These are phyloP conservation scores for Lasioglossum marginatum DNA, from an alignment of 2,888 invertebrate genomes.

Conservation along the genomic window DNA sequence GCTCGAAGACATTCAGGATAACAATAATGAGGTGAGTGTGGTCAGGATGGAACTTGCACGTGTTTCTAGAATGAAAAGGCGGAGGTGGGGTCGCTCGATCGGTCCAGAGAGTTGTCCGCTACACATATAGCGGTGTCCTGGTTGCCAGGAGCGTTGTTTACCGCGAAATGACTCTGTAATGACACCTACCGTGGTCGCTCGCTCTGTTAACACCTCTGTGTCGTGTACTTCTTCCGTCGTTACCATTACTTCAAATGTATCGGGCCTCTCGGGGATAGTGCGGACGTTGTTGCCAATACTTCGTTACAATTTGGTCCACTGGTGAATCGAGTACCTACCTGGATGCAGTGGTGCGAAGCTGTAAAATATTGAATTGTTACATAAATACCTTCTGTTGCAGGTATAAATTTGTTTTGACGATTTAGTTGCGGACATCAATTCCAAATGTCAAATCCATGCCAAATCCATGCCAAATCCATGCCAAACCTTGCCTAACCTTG, in stretches of 20 bases:
- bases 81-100: neutral
- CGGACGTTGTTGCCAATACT: neutral
- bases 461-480: no score
- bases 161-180: neutral
- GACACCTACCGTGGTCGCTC: neutral
- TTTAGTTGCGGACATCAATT: no score
- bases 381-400: neutral
- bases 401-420: neutral
- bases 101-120: neutral
- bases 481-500: no score
- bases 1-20: slow-evolving; percentile 64
- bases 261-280: neutral
- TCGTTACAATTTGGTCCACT: neutral
- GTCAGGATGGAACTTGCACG: neutral
- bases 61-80: neutral
- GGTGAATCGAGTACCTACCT: neutral
- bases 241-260: neutral
- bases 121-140: neutral
- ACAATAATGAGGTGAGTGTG: slow-evolving; percentile 68
- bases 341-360: neutral
- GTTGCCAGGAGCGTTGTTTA: neutral
- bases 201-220: neutral
- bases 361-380: neutral
- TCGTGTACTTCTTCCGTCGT: neutral
- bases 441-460: no score